These are phyloP conservation scores for Pterostichus niger DNA, from an alignment of 2,888 invertebrate genomes.

Conservation along the genomic window DNA sequence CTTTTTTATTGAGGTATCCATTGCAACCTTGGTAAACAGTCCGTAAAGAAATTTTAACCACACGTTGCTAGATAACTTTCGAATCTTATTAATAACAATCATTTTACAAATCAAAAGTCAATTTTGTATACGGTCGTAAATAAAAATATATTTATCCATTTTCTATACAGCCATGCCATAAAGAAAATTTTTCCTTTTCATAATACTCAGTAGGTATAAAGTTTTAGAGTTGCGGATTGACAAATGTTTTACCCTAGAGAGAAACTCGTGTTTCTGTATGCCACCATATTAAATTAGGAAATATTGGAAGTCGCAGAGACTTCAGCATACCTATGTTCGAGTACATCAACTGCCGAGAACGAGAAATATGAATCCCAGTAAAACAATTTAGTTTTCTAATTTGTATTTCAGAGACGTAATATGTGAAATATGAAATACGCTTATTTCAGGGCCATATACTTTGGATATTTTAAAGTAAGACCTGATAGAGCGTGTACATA, in stretches of 20 bases:
- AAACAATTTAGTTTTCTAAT: constrained; percentile 41
- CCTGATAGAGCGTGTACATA: not conserved
- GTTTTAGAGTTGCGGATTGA: not conserved
- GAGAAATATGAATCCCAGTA: constrained; percentile 47
- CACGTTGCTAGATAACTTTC: no score
- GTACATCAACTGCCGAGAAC: not conserved
- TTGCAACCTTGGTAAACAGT: no score
- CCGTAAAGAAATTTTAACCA: no score
- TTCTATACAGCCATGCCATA: no score
- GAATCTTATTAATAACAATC: no score
- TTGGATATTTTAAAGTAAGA: constrained; percentile 3
- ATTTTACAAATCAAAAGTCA: no score
- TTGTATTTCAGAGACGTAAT: constrained; percentile 22
- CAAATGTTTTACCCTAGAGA: not conserved
- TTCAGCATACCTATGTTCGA: not conserved
- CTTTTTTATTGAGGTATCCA: no score
- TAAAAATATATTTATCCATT: no score
- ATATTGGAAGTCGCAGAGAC: constrained; percentile 2
- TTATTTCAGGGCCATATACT: not conserved
- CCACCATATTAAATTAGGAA: constrained; percentile 40
- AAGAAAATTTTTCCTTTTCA: no score
- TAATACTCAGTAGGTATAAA: constrained; percentile 8
- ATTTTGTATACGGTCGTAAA: no score
- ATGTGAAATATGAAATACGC: constrained; percentile 7
- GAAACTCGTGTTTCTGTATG: no score